phyloP scores from a whole-genome alignment of 1,140 invertebrate genomes.

The Drosophila bocki region DNA sequence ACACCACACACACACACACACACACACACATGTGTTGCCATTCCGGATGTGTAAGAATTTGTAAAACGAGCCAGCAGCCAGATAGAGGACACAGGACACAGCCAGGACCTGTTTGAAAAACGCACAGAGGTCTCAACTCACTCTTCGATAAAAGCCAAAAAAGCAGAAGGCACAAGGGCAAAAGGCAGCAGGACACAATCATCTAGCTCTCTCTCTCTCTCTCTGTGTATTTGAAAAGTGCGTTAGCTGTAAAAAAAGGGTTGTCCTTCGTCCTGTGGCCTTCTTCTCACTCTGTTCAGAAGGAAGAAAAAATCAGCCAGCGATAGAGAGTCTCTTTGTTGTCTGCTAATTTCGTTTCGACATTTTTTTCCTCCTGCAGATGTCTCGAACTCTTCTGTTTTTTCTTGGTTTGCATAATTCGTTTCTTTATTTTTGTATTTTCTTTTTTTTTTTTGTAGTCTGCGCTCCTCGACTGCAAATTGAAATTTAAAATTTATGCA shows the following conservation, averaged over 20 bases:
- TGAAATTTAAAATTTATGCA: constrained; percentile 84
- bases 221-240: constrained; percentile 27
- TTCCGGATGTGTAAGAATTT: constrained; percentile 80
- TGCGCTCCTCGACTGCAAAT: constrained; percentile 62
- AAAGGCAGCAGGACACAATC: constrained; percentile 38
- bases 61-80: constrained; percentile 69
- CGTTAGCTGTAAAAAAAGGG: constrained; percentile 36
- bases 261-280: constrained; percentile 20
- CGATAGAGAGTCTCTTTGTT: constrained; percentile 59
- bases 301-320: neutral
- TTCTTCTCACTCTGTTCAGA: neutral
- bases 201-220: constrained; percentile 10
- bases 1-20: constrained; percentile 34
- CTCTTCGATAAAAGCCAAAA: constrained; percentile 56
- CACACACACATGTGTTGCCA: constrained; percentile 36
- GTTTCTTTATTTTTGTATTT: constrained; percentile 33
- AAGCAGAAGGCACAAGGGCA: constrained; percentile 37
- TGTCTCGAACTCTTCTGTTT: constrained; percentile 29
- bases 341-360: constrained; percentile 73
- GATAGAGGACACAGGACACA: constrained; percentile 13
- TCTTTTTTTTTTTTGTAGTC: constrained; percentile 12
- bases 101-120: constrained; percentile 42
- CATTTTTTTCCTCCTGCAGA: constrained; percentile 42
- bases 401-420: constrained; percentile 61
- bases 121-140: constrained; percentile 45